phyloP scores from a whole-genome alignment of 30 jellyfish, hydroid and myxozoan genomes.

The Hydractinia echinata region DNA sequence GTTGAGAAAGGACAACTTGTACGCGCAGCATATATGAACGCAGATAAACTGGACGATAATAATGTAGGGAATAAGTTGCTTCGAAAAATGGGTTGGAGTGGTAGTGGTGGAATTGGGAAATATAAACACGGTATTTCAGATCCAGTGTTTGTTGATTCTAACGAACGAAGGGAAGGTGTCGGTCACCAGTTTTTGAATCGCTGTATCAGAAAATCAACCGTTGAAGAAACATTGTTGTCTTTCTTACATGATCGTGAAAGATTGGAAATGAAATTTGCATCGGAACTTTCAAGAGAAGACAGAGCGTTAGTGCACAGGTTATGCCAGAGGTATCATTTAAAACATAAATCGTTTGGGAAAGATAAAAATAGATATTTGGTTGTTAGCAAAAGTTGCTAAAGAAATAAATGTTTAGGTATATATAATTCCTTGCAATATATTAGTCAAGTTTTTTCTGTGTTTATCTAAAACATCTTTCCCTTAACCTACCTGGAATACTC shows the following conservation, averaged over 20 bases:
- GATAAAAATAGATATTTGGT: slow-evolving; percentile 64
- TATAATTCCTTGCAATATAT: no score
- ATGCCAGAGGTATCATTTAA: slow-evolving; percentile 57
- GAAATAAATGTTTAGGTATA: neutral
- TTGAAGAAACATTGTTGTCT: slow-evolving; percentile 42
- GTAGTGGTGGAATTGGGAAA: slow-evolving; percentile 82
- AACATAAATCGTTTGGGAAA: slow-evolving; percentile 76
- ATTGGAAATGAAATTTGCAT: slow-evolving; percentile 58
- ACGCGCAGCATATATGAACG: slow-evolving; percentile 42
- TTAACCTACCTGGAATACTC: no score
- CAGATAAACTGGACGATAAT: slow-evolving; percentile 51
- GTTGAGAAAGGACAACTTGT: slow-evolving; percentile 59
- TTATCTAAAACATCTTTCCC: no score
- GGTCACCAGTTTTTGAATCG: slow-evolving; percentile 48
- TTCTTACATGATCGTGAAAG: slow-evolving; percentile 50
- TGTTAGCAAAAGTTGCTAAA: slow-evolving; percentile 49
- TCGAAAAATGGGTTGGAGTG: slow-evolving; percentile 97
- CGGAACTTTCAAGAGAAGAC: slow-evolving; percentile 70
- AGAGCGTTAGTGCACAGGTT: slow-evolving; percentile 73
- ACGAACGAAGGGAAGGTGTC: slow-evolving; percentile 70
- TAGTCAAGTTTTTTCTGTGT: no score
- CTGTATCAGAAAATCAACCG: slow-evolving; percentile 37
- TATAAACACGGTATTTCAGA: slow-evolving; percentile 60
- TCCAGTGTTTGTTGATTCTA: slow-evolving; percentile 69
- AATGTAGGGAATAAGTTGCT: slow-evolving; percentile 81